A percentile compares a stretch with the other conserved stretches of the same genome.
Conservation (phyloP, 2,888 invertebrate genomes). For the Acanthopleura granulata region DNA sequence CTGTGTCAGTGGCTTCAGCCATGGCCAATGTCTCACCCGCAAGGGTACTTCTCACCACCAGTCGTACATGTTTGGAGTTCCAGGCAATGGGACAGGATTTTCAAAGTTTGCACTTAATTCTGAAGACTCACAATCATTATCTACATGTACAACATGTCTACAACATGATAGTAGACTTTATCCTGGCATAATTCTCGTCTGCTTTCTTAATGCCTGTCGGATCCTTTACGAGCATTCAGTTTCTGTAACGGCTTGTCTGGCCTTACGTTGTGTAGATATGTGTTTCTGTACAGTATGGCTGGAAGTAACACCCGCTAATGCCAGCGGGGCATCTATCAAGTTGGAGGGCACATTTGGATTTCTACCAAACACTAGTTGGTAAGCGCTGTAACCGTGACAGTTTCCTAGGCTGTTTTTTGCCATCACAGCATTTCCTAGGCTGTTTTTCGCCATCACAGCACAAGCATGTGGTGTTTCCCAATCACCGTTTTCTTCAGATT, state of each 20-base stretch:
- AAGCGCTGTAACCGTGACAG: not conserved
- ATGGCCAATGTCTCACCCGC: too few species aligned
- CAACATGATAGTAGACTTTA: too few species aligned
- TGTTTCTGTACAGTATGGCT: not conserved
- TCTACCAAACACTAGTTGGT: not conserved
- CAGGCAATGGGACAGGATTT: too few species aligned
- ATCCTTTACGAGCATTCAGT: not conserved
- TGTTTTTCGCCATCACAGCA: constrained; percentile 4
- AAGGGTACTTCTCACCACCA: too few species aligned
- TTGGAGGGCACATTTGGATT: not conserved
- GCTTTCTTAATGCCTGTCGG: not conserved
- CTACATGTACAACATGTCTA: too few species aligned
- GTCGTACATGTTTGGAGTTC: too few species aligned
- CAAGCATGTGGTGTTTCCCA: not conserved
- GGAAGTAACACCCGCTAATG: not conserved
- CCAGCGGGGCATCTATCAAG: not conserved
- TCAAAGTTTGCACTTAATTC: too few species aligned
- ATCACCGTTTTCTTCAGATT: not conserved
- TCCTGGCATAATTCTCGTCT: too few species aligned
- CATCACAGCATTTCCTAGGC: too few species aligned
- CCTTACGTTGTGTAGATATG: not conserved
- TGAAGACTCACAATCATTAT: too few species aligned
- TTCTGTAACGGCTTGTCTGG: not conserved
- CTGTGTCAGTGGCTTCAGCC: too few species aligned
- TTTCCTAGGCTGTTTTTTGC: too few species aligned